Evolutionary conservation across 2,113 vertebrate genomes (phyloP).

Genomic region (Panurus biarmicus): DNA sequence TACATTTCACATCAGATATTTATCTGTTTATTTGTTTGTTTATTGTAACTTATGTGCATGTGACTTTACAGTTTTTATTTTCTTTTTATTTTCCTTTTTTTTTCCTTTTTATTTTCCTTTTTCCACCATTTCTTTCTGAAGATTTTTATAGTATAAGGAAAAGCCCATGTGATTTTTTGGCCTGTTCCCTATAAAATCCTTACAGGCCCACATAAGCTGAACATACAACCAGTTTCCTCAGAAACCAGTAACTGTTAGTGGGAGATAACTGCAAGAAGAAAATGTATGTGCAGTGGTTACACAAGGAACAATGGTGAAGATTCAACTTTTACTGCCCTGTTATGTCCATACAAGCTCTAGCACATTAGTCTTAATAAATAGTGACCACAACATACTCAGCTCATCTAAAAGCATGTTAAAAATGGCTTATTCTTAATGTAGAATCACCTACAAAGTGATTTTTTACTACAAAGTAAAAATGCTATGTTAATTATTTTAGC

Average conservation of each 20-base stretch:
- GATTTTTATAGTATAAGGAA: neutral
- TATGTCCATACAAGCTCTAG: neutral
- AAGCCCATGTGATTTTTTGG: neutral
- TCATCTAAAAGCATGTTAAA: neutral
- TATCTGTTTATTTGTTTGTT: neutral
- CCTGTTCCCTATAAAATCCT: neutral
- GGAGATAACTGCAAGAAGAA: neutral
- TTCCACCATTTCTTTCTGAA: neutral
- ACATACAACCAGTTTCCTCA: neutral
- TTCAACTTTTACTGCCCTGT: neutral
- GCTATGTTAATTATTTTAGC: neutral
- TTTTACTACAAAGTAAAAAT: neutral
- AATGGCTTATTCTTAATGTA: neutral
- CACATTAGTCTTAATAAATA: neutral
- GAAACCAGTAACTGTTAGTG: neutral
- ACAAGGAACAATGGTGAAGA: neutral
- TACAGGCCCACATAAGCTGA: neutral
- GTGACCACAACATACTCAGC: neutral
- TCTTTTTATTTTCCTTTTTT: too few relatives aligned
- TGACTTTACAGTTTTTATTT: neutral
- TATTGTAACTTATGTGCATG: neutral
- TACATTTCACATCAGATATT: neutral
- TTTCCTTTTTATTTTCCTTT: too few relatives aligned
- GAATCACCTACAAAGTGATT: neutral
- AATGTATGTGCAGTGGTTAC: neutral